Base-by-base conservation (phyloP, 2,113 vertebrate genomes). In the Embiotoca jacksoni region DNA sequence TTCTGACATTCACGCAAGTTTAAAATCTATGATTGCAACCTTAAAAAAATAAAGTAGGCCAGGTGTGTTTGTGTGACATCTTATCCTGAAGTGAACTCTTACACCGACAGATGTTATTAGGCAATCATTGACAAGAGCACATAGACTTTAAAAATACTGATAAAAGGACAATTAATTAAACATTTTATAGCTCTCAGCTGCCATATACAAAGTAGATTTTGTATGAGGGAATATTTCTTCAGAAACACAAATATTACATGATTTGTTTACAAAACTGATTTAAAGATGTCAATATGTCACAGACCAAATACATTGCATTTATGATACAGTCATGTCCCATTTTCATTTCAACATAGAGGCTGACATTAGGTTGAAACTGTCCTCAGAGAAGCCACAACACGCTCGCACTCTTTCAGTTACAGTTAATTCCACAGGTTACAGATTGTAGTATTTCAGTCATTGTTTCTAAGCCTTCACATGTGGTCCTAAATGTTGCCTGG, bases 261-360 rank as follows among this genome's bases (percentile, higher is more conserved):
- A 44, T 1, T 23, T 44, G 41, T 44, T 2, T 13, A 44, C 11
- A 39, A 54, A 53, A 41, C 4, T 30, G 7, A n/a, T 23, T 47
- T 13, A 31, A 49, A 65, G 14, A 57, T 14, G 15, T 50, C 35
- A 7, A 16, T 15, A 52, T 13, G 7, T 61, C 36, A 49, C 16
- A 33, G 35, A 23, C 36, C 7, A 74, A 55, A 76, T 37, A 52
- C 61, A 60, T 53, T 56, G 57, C 46, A 49, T 78, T 72, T 4
- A 37, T 55, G 23, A 46, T 37, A 14, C 46, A 75, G 41, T 37
- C 2, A 39, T 5, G 5, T 4, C 35, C 8, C 44, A 44, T 35
- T 63, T 71, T 52, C 14, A 71, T 55, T 35, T 75, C 10, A 77
- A 5, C 36, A 59, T 0, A 36, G 65, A 47, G 30, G 47, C 36